Evolutionary conservation across 2,797 vertebrate species (phyloP), one percentile per base, ranked within the genome.

Genomic region (Oreochromis mossambicus): DNA sequence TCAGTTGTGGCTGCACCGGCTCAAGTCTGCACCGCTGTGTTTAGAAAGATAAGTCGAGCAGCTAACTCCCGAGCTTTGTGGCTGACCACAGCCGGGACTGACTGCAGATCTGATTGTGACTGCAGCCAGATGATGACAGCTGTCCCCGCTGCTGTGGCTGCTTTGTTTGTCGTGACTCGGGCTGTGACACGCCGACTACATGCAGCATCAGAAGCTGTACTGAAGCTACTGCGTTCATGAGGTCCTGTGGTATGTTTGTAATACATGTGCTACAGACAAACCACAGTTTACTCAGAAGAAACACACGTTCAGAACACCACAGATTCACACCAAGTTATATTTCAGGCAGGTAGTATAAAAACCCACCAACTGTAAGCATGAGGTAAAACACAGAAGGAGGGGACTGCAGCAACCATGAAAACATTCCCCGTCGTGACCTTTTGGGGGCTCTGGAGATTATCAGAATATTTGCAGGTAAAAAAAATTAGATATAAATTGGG

Each of bases 391-490:
- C 63, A 24, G 56, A 9, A 56, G n/a, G n/a, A 68, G 7, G 36
- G 3, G 5, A 3, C 58, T 8, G 63, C n/a, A 41, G 24, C 36
- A 41, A 41, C 36, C 61, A 41, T 14, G 61, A 66, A 66, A 66
- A 5, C 34, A 66, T 66, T 66, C 36, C 61, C 36, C 3, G 0
- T 41, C 0, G 13, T 68, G n/a, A 41, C 63, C 63, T 41, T 6
- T 68, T 41, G 36, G n/a, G n/a, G 63, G 7, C 36, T 68, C 63
- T 68, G 12, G 13, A 68, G 63, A 68, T 41, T 41, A 38, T 41
- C 36, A 24, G 19, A 24, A 68, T 41, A 66, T 66, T 66, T 66
- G 36, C 19, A 0, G 3, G 7, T 4, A 41, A 21, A 66, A 14
- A 21, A 38, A 0, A 38, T 14, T 21, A 8, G 19, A 41, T 24